Conservation (phyloP, 2,888 invertebrate species). For the Trilocha varians region DNA sequence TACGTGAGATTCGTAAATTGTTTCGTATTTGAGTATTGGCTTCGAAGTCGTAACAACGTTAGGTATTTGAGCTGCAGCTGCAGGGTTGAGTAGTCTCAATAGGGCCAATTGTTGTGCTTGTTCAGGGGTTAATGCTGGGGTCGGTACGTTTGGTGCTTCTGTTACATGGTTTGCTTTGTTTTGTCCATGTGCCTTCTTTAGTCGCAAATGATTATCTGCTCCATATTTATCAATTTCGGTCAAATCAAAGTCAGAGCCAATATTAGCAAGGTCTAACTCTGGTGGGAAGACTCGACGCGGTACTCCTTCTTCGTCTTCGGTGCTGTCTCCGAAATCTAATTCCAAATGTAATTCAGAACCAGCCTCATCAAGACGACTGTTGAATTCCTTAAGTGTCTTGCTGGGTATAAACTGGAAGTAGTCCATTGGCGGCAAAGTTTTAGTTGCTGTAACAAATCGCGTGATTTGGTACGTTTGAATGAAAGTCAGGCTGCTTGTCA, state of each 20-base stretch:
- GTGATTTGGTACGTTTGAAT: constrained; percentile 93
- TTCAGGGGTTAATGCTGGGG: constrained; percentile 76
- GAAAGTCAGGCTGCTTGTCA: constrained; percentile 85
- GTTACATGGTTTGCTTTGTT: constrained; percentile 65
- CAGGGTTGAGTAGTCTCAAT: constrained; percentile 80
- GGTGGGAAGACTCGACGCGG: constrained; percentile 72
- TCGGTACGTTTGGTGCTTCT: constrained; percentile 57
- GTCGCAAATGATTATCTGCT: constrained; percentile 67
- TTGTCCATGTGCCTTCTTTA: constrained; percentile 63
- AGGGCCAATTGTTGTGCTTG: constrained; percentile 83
- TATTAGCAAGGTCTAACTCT: constrained; percentile 80
- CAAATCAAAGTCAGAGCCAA: constrained; percentile 81
- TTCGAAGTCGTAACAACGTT: constrained; percentile 85
- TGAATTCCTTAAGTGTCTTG: constrained; percentile 90
- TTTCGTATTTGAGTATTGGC: constrained; percentile 83
- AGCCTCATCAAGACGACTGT: constrained; percentile 89
- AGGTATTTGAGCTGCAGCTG: constrained; percentile 77
- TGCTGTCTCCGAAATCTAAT: constrained; percentile 87
- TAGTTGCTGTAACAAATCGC: constrained; percentile 90
- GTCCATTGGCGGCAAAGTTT: constrained; percentile 90
- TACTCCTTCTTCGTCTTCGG: constrained; percentile 74
- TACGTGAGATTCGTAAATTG: constrained; percentile 86
- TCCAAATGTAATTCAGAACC: constrained; percentile 90
- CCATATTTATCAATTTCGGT: constrained; percentile 79
- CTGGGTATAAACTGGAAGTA: constrained; percentile 89